These are phyloP conservation scores for Zoanthus sociatus DNA, from an alignment of 92 coral and sea anemone genomes.

Conservation along the genomic window DNA sequence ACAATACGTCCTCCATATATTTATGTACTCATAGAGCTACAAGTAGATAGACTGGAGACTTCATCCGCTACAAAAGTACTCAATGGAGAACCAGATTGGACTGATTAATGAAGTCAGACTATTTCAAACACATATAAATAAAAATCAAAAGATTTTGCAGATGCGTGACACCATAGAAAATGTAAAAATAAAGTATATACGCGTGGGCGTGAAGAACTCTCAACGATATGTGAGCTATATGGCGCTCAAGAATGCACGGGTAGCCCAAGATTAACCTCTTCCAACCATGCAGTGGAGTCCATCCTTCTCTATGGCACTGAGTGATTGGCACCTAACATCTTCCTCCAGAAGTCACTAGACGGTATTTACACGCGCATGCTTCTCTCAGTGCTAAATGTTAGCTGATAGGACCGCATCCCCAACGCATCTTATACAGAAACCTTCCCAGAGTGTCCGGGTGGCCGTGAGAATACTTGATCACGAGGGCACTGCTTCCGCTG, in stretches of 20 bases:
- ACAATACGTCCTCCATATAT: no score
- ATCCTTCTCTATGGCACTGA: conserved; percentile 65
- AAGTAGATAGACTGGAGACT: no score
- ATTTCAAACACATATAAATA: no score
- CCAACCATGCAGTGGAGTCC: conserved; percentile 58
- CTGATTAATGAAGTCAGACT: no score
- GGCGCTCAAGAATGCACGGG: conserved; percentile 42
- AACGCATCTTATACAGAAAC: conserved; percentile 4
- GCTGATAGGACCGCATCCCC: conserved; percentile 11
- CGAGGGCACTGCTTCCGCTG: not conserved
- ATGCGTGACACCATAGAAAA: no score
- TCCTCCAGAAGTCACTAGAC: conserved; percentile 32
- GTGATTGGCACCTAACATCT: conserved; percentile 30
- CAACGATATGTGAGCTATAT: conserved; percentile 40
- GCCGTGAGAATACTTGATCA: conserved; percentile 1
- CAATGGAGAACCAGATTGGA: no score
- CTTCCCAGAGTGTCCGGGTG: conserved; percentile 10
- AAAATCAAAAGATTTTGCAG: no score
- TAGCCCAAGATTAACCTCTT: conserved; percentile 38
- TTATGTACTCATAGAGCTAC: no score
- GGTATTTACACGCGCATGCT: conserved; percentile 45
- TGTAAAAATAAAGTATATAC: not conserved
- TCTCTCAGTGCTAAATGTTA: conserved; percentile 33
- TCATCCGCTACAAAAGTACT: no score
- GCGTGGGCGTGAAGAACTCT: conserved; percentile 44